Evolutionary conservation across 2,113 vertebrate species (phyloP).

Genomic region (Gymnarchus niloticus): DNA sequence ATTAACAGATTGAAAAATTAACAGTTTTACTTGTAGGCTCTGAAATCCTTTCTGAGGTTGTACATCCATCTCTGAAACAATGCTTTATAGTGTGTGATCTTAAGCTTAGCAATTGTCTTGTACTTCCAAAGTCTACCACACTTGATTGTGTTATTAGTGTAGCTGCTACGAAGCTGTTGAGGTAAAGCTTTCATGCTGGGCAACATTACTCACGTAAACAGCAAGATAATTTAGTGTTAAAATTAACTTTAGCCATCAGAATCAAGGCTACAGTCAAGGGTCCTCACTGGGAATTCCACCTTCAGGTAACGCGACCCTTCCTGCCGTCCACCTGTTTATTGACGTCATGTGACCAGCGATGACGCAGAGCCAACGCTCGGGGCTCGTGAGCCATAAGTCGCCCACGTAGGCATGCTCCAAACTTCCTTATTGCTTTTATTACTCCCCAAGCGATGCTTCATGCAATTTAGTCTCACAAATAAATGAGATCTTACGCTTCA

Average conservation of each 20-base stretch:
- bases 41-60: not conserved
- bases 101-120: conserved; percentile 3
- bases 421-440: conserved; percentile 32
- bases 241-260: not conserved
- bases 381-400: not conserved
- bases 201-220: not conserved
- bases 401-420: conserved; percentile 29
- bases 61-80: not conserved
- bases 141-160: not conserved
- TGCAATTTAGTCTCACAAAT: not conserved
- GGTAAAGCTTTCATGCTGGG: not conserved
- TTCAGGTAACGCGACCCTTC: not conserved
- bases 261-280: not conserved
- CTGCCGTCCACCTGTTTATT: conserved; percentile 3
- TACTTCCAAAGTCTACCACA: not conserved
- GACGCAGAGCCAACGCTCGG: not conserved
- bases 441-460: not conserved
- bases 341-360: not conserved
- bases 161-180: not conserved
- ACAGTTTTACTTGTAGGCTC: conserved; percentile 24
- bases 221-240: conserved; percentile 2
- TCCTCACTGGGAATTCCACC: not conserved
- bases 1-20: conserved; percentile 44
- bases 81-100: not conserved
- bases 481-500: not conserved